A percentile compares a stretch with the other conserved stretches of the same genome.
Evolutionary conservation across 1,140 invertebrate genomes (phyloP).

Genomic region (Cydia splendana): DNA sequence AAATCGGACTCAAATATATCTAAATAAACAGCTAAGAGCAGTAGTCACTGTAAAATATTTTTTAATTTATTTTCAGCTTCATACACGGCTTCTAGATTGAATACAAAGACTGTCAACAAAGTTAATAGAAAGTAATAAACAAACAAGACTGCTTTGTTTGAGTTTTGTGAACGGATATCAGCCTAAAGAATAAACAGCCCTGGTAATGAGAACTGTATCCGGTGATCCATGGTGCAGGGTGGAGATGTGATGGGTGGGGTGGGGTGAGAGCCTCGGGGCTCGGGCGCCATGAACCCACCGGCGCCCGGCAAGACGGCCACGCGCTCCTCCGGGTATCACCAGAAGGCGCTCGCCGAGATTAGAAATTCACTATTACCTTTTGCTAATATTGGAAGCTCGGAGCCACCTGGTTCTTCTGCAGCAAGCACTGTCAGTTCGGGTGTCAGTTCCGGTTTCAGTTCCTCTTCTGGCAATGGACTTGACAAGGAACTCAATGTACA

Average conservation of each 20-base stretch:
- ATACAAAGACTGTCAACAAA: conserved; percentile 22
- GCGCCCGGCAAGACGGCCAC: conserved; percentile 83
- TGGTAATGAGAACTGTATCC: conserved; percentile 61
- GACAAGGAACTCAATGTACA: conserved; percentile 80
- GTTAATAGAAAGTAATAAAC: conserved; percentile 28
- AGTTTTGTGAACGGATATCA: conserved; percentile 32
- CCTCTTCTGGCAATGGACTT: conserved; percentile 81
- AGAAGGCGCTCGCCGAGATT: conserved; percentile 93
- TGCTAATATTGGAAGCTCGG: conserved; percentile 84
- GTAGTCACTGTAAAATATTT: background rate
- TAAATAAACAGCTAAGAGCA: background rate
- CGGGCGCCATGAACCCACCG: conserved; percentile 85
- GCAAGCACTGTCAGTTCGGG: conserved; percentile 87
- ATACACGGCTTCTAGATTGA: background rate
- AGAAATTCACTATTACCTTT: conserved; percentile 91
- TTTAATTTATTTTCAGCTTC: background rate
- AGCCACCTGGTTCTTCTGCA: conserved; percentile 84
- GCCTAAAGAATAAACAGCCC: conserved; percentile 45
- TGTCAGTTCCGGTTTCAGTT: conserved; percentile 82
- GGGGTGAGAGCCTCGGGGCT: conserved; percentile 75
- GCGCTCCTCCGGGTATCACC: conserved; percentile 90
- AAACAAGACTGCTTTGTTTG: conserved; percentile 36
- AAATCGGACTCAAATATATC: background rate
- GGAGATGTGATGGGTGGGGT: conserved; percentile 74
- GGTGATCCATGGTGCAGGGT: conserved; percentile 55